phyloP scores from a whole-genome alignment of 2,888 invertebrate genomes.

The Ceramica pisi region DNA sequence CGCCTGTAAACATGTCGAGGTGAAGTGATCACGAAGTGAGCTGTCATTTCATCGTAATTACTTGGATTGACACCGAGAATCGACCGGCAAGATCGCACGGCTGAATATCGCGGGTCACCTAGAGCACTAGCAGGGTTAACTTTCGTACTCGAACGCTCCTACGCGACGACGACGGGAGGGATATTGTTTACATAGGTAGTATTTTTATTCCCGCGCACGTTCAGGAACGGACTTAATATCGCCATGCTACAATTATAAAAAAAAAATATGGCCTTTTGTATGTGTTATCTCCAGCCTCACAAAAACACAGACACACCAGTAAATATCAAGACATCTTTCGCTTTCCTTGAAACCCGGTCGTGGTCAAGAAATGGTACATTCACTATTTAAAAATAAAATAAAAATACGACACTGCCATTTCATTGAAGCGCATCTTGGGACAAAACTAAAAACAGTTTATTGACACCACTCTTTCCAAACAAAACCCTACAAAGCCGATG shows the following conservation, averaged over 20 bases:
- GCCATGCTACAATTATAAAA: background rate
- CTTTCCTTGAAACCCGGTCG: background rate
- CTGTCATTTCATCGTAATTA: too few relatives aligned
- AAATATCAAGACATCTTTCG: background rate
- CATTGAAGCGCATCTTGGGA: slow-evolving; percentile 43
- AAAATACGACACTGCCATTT: slow-evolving; percentile 13
- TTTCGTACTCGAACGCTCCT: too few relatives aligned
- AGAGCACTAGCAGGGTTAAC: too few relatives aligned
- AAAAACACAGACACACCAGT: background rate
- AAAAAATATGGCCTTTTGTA: background rate
- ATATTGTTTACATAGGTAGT: too few relatives aligned
- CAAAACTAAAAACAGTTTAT: slow-evolving; percentile 31
- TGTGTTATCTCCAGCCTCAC: background rate
- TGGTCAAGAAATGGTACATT: background rate
- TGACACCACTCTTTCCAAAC: background rate
- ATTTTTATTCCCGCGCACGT: too few relatives aligned
- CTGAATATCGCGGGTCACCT: too few relatives aligned
- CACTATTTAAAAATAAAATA: background rate
- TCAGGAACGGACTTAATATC: too few relatives aligned
- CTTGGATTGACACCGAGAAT: too few relatives aligned
- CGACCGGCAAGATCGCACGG: too few relatives aligned
- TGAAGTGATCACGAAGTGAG: too few relatives aligned
- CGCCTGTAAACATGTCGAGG: too few relatives aligned
- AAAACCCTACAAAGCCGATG: background rate
- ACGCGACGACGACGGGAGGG: too few relatives aligned